Evolutionary conservation across 2,888 invertebrate species (phyloP).

Genomic region (Steinernema scapterisci): DNA sequence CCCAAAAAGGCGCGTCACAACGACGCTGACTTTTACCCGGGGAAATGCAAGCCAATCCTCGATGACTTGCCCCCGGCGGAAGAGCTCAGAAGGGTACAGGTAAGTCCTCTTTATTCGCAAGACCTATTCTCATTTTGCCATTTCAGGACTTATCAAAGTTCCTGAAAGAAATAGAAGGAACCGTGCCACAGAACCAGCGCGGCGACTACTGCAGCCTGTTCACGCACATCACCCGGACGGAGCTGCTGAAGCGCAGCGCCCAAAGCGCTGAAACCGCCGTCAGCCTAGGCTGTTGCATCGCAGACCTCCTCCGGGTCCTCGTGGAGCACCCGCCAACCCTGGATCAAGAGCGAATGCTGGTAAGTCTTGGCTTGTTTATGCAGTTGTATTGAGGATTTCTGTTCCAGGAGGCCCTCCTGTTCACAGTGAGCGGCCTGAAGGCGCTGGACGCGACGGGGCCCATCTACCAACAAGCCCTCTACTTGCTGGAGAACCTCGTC

Average conservation of each 20-base stretch:
- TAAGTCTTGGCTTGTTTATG: neutral
- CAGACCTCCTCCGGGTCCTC: conserved; percentile 11
- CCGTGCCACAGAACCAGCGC: neutral
- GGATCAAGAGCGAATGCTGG: neutral
- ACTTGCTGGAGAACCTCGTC: conserved; percentile 90
- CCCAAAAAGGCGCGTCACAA: neutral
- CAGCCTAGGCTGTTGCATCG: conserved; percentile 1
- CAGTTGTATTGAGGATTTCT: neutral
- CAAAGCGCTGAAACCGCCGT: neutral
- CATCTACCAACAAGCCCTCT: conserved; percentile 95
- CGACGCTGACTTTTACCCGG: neutral
- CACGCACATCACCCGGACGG: neutral
- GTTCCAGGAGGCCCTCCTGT: conserved; percentile 77
- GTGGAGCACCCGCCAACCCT: neutral
- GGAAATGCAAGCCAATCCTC: conserved; percentile 3
- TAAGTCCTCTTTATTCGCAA: neutral
- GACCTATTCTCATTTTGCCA: neutral
- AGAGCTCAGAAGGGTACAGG: neutral
- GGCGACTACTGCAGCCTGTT: neutral
- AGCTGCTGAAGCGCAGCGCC: neutral
- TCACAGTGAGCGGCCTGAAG: conserved; percentile 88
- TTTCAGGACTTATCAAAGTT: neutral
- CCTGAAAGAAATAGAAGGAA: neutral
- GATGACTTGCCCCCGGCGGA: conserved; percentile 1
- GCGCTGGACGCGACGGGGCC: conserved; percentile 94